A percentile compares a stretch with the other conserved stretches of the same genome.
Conservation (phyloP, 2,888 invertebrate species). For the Zele albiditarsus region DNA sequence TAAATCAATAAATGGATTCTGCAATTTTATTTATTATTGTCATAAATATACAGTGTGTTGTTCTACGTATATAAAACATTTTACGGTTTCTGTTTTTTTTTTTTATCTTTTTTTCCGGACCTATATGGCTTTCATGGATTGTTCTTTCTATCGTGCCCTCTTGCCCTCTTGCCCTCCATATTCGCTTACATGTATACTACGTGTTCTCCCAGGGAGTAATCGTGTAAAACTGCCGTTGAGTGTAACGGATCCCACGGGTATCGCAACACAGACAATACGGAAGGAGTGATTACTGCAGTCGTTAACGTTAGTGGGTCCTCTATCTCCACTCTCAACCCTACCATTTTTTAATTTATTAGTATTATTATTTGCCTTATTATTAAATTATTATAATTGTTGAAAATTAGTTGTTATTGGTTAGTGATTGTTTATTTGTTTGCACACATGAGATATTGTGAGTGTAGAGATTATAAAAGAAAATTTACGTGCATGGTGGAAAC, state of each 20-base stretch:
- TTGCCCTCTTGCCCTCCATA: conserved; percentile 14
- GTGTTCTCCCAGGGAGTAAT: conserved; percentile 49
- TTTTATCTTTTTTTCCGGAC: background rate
- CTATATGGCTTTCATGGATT: background rate
- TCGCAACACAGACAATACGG: conserved; percentile 47
- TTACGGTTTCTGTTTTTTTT: background rate
- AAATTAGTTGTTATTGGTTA: background rate
- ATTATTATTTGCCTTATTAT: conserved; percentile 15
- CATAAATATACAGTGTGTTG: too few relatives aligned
- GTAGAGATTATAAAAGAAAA: too few relatives aligned
- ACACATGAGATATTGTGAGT: background rate
- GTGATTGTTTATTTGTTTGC: background rate
- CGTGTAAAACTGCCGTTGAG: conserved; percentile 47
- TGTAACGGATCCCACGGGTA: conserved; percentile 52
- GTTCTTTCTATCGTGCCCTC: background rate
- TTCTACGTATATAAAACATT: too few relatives aligned
- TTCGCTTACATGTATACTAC: conserved; percentile 36
- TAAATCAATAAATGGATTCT: too few relatives aligned
- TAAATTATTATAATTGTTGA: background rate
- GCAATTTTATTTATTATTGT: too few relatives aligned
- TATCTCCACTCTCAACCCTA: conserved; percentile 45
- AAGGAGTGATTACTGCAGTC: conserved; percentile 49
- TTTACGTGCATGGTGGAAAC: too few relatives aligned
- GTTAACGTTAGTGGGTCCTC: conserved; percentile 48
- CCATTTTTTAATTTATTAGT: conserved; percentile 28